Base-by-base conservation (phyloP, 2,113 vertebrate species). In the Urocynchramus pylzowi region DNA sequence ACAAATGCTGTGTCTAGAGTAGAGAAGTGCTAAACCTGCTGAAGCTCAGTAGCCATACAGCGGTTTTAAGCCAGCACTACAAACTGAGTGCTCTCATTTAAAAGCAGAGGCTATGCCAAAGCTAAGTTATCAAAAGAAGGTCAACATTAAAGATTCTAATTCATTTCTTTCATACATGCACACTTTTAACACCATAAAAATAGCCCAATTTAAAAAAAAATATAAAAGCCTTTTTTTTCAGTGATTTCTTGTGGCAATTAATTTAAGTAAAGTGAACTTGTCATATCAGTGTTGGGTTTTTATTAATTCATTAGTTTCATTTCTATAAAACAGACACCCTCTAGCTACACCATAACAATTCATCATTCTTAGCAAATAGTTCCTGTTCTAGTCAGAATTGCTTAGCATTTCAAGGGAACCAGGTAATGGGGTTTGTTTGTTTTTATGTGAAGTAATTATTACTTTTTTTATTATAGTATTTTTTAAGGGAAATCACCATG, bases 11-110 rank as follows among this genome's bases (percentile, higher is more conserved):
- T 53, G 70, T 95, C 91, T 97, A 78, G 97, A 94, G 86, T 41
- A 96, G 81, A 89, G 75, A 94, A 96, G 86, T 93, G 89, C 93
- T 96, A 95, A 96, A 96, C 67, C 93, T 96, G 95, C 97, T 94
- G 84, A 82, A 90, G 73, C 63, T 84, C 26, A 6, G 60, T 47
- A 78, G 73, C 64, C 83, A 57, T 52, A 20, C 47, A 95, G 45
- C 60, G 69, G 96, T 95, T 93, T 96, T 89, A 92, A 97, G 70
- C 60, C 88, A 89, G 47, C 59, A 5, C 42, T 80, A 86, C 87
- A 92, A 93, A 95, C 75, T 76, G 56, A 69, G 61, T 50, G 80
- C 41, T 85, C 53, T 92, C 65, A 53, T 86, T 89, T 96, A 84
- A 90, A 88, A 88, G 45, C 47, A 91, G 54, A 61, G 54, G 31